Evolutionary conservation across 2,797 vertebrate species (phyloP).

Genomic region (Schizopygopsis malacanthus): DNA sequence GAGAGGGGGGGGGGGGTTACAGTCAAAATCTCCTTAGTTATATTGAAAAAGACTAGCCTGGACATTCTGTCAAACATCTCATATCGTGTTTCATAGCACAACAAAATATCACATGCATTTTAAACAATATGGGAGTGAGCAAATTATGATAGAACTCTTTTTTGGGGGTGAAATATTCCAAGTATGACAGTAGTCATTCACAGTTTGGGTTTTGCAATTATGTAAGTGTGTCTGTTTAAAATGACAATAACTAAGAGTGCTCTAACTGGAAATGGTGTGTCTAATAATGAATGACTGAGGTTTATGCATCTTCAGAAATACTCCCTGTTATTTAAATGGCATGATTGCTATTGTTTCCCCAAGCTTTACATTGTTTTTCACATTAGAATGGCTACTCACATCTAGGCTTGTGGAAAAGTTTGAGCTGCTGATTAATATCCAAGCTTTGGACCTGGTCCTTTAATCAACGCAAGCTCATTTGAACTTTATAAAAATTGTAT

Average conservation of each 20-base stretch:
- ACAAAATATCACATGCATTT: not conserved
- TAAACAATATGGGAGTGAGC: not conserved
- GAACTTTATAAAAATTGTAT: constrained; percentile 29
- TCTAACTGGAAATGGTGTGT: not conserved
- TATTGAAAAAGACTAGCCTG: not conserved
- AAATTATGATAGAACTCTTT: not conserved
- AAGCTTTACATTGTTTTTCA: constrained; percentile 6
- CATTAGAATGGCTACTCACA: constrained; percentile 18
- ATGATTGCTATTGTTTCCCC: constrained; percentile 36
- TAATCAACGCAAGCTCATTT: constrained; percentile 49
- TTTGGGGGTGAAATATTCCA: not conserved
- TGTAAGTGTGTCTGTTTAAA: not conserved
- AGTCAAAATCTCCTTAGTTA: not conserved
- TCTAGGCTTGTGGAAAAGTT: not conserved
- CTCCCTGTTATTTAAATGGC: constrained; percentile 19
- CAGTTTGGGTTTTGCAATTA: not conserved
- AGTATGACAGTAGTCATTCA: not conserved
- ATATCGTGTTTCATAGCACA: not conserved
- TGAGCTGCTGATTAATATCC: constrained; percentile 36
- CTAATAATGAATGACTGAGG: not conserved
- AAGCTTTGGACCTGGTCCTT: constrained; percentile 28
- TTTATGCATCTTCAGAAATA: constrained; percentile 20
- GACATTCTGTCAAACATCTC: not conserved
- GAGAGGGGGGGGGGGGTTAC: too few species aligned
- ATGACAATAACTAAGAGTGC: not conserved